Percentiles rank a stretch among this genome's conserved stretches.
phyloP scores from a whole-genome alignment of 2,888 invertebrate genomes.

The Xestia rhomboidea region DNA sequence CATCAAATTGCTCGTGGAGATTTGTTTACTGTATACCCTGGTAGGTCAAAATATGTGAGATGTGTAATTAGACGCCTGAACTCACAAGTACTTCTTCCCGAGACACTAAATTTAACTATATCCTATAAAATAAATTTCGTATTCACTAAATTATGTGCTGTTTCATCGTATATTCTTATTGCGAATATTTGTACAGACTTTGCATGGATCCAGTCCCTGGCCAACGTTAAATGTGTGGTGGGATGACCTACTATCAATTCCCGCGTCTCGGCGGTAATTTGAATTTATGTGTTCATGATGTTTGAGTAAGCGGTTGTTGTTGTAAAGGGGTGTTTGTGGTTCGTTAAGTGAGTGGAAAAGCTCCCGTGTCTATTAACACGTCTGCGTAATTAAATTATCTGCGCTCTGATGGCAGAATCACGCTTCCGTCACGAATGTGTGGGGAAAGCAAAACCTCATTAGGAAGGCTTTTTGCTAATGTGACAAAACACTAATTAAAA shows the following conservation, averaged over 20 bases:
- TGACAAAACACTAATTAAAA: slow-evolving; percentile 75
- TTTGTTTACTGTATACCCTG: slow-evolving; percentile 56
- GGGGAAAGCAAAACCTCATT: slow-evolving; percentile 73
- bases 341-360: slow-evolving; percentile 64
- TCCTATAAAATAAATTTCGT: slow-evolving; percentile 38
- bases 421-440: slow-evolving; percentile 65
- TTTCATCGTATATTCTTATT: slow-evolving; percentile 50
- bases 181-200: slow-evolving; percentile 41
- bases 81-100: slow-evolving; percentile 32
- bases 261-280: slow-evolving; percentile 43
- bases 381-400: slow-evolving; percentile 72
- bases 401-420: slow-evolving; percentile 68
- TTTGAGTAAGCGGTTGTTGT: slow-evolving; percentile 45
- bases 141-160: slow-evolving; percentile 13
- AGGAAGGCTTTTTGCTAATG: slow-evolving; percentile 69
- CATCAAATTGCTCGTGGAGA: slow-evolving; percentile 59
- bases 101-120: slow-evolving; percentile 45
- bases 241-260: slow-evolving; percentile 51
- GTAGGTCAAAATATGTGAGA: slow-evolving; percentile 51
- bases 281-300: slow-evolving; percentile 51
- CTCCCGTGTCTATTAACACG: slow-evolving; percentile 62
- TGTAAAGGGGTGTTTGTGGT: slow-evolving; percentile 43
- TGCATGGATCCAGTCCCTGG: slow-evolving; percentile 27
- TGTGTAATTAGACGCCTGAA: slow-evolving; percentile 57
- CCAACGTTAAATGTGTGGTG: slow-evolving; percentile 43